phyloP scores from a whole-genome alignment of 2,797 vertebrate species.

The Sebastes alutus region DNA sequence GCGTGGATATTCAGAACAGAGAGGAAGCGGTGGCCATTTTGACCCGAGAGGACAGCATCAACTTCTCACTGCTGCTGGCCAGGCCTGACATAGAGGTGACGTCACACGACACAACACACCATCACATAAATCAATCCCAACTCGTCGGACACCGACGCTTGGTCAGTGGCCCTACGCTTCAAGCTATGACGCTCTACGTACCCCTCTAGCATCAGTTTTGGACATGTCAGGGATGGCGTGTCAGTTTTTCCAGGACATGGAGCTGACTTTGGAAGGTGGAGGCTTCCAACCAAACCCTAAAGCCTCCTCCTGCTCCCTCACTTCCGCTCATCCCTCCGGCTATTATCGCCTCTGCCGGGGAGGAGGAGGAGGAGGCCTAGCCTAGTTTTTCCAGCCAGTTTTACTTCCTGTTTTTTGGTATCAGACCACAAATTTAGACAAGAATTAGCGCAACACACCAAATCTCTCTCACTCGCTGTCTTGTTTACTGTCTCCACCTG shows the following conservation, averaged over 20 bases:
- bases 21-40: conserved; percentile 87
- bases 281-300: conserved; percentile 27
- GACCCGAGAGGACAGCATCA: conserved; percentile 86
- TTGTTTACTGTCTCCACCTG: too few relatives aligned
- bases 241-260: conserved; percentile 40
- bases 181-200: too few relatives aligned
- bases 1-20: conserved; percentile 86
- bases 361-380: background rate
- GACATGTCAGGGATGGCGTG: fast-evolving
- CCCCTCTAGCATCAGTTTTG: background rate
- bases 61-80: conserved; percentile 87
- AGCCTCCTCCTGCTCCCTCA: conserved; percentile 35
- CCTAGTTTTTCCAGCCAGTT: background rate
- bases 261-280: conserved; percentile 40
- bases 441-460: too few relatives aligned
- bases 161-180: too few relatives aligned
- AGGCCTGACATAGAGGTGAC: conserved; percentile 86
- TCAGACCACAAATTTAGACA: too few relatives aligned
- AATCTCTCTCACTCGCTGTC: too few relatives aligned
- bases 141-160: too few relatives aligned
- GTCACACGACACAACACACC: background rate
- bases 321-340: conserved; percentile 41
- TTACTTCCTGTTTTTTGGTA: too few relatives aligned
- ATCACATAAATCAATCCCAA: background rate
- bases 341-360: conserved; percentile 24